Evolutionary conservation across 2,888 invertebrate genomes (phyloP).

Genomic region (Cantharis lateralis): DNA sequence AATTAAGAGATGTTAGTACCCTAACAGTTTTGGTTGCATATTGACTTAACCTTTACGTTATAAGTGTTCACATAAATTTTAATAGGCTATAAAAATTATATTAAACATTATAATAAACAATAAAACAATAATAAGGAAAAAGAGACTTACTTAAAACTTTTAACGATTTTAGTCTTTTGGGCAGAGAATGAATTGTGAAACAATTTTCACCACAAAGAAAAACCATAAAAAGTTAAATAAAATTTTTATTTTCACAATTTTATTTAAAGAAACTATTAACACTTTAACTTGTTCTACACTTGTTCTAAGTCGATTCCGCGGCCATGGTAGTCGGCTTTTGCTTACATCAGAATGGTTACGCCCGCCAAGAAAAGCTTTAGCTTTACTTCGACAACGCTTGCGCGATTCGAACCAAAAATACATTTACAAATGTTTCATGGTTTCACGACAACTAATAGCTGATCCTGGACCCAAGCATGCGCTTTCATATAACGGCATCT

Average conservation of each 20-base stretch:
- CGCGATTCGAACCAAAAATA: constrained; percentile 41
- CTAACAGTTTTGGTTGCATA: not conserved
- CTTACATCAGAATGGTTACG: constrained; percentile 49
- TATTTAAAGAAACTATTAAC: constrained; percentile 34
- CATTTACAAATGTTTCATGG: constrained; percentile 36
- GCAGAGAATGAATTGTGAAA: not conserved
- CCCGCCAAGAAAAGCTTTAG: constrained; percentile 50
- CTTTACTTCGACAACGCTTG: constrained; percentile 48
- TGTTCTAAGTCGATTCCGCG: constrained; percentile 45
- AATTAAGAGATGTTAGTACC: not conserved
- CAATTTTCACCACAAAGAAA: not conserved
- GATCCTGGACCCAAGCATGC: constrained; percentile 42
- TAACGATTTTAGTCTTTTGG: not conserved
- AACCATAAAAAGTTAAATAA: constrained; percentile 33
- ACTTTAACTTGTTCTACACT: constrained; percentile 37
- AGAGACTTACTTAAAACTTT: not conserved
- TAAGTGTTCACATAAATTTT: not conserved
- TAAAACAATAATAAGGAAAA: not conserved
- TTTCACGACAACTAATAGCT: constrained; percentile 41
- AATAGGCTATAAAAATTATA: not conserved
- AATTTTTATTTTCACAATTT: constrained; percentile 44
- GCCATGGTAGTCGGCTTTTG: constrained; percentile 46
- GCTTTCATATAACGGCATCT: constrained; percentile 33
- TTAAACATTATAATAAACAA: not conserved
- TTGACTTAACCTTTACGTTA: not conserved